Percentiles rank a stretch among this genome's conserved stretches.
Evolutionary conservation across 2,113 vertebrate species (phyloP).

Genomic region (Telmatochromis sp.): DNA sequence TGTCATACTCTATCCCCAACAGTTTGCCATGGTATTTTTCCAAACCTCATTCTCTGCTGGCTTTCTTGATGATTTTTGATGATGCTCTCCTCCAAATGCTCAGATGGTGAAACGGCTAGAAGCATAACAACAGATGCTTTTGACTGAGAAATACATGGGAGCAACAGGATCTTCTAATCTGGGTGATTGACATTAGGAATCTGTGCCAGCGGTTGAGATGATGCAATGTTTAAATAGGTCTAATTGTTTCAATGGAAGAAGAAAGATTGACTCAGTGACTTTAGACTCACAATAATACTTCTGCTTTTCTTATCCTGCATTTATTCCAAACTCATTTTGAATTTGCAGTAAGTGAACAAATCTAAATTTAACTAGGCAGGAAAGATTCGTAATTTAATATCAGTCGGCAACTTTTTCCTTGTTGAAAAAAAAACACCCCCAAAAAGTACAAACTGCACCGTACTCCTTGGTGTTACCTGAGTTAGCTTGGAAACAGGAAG

Average conservation of each 20-base stretch:
- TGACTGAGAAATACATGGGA: not conserved
- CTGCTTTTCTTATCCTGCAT: not conserved
- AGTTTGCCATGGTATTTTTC: not conserved
- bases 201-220: not conserved
- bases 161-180: not conserved
- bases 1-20: not conserved
- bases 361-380: not conserved
- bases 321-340: not conserved
- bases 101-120: constrained; percentile 26
- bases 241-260: not conserved
- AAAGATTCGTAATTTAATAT: not conserved
- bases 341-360: not conserved
- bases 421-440: not conserved
- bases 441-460: not conserved
- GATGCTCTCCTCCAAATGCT: constrained; percentile 36
- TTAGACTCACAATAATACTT: not conserved
- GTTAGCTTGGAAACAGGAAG: not conserved
- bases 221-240: not conserved
- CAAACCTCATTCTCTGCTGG: not conserved
- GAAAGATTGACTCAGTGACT: not conserved
- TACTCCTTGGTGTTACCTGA: not conserved
- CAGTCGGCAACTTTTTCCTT: not conserved
- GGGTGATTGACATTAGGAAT: not conserved
- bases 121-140: not conserved
- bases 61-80: not conserved